phyloP scores from a whole-genome alignment of 2,888 invertebrate genomes.

The Zaprionus bogoriensis region DNA sequence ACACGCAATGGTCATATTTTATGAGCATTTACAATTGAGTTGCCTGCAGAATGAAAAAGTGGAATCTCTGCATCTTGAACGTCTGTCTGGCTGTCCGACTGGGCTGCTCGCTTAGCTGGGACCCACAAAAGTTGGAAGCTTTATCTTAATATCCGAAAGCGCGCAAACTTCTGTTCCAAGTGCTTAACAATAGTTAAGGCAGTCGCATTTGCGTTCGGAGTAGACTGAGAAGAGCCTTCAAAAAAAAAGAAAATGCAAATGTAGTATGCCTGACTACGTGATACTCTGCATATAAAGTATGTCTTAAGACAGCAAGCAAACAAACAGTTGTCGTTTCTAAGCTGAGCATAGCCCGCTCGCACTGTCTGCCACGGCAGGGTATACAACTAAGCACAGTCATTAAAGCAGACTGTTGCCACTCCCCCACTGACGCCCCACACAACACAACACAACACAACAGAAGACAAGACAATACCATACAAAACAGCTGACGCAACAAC shows the following conservation, averaged over 20 bases:
- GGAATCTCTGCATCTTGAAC: slow-evolving; percentile 31
- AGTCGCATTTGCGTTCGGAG: slow-evolving; percentile 13
- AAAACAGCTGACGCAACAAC: slow-evolving; percentile 27
- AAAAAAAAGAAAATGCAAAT: background rate
- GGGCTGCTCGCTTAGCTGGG: slow-evolving; percentile 5
- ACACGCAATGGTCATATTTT: slow-evolving; percentile 38
- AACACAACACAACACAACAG: slow-evolving; percentile 6
- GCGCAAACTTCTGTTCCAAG: slow-evolving; percentile 49
- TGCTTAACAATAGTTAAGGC: slow-evolving; percentile 64
- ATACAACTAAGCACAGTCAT: slow-evolving; percentile 46
- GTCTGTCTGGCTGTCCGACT: background rate
- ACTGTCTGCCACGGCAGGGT: background rate
- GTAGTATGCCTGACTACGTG: background rate
- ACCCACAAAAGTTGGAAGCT: slow-evolving; percentile 47
- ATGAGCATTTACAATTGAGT: slow-evolving; percentile 48
- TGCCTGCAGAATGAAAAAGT: slow-evolving; percentile 6
- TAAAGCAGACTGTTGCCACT: slow-evolving; percentile 38
- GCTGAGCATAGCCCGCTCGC: background rate
- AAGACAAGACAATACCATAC: slow-evolving; percentile 8
- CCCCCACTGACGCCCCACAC: slow-evolving; percentile 22
- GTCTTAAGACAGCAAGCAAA: too few relatives aligned
- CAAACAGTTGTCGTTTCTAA: background rate
- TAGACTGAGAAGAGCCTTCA: background rate
- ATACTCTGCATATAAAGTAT: background rate
- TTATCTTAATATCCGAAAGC: slow-evolving; percentile 54